A percentile compares a stretch with the other conserved stretches of the same genome.
Evolutionary conservation across 2,888 invertebrate species (phyloP).

Genomic region (Lathronympha strigana): DNA sequence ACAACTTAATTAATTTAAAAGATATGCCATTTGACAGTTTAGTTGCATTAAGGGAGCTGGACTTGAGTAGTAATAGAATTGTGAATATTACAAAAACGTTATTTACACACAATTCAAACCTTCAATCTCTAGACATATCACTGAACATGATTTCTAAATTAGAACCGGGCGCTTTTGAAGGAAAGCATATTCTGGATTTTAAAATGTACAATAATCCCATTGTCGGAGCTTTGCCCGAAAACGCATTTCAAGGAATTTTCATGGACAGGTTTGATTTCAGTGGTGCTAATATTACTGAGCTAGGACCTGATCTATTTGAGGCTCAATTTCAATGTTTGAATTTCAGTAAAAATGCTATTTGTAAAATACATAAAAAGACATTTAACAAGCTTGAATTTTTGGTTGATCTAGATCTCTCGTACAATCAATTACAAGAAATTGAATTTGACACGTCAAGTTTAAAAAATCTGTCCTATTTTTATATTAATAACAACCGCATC

Average conservation of each 20-base stretch:
- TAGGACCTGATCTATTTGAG: constrained; percentile 27
- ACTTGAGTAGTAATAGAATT: constrained; percentile 31
- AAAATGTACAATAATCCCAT: constrained; percentile 24
- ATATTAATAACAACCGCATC: constrained; percentile 19
- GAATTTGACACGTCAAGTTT: constrained; percentile 21
- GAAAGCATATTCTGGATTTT: constrained; percentile 23
- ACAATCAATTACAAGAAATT: constrained; percentile 22
- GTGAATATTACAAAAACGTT: constrained; percentile 9
- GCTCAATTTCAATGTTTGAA: constrained; percentile 16
- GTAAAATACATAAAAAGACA: constrained; percentile 26
- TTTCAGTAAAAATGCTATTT: constrained; percentile 29
- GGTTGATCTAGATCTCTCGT: constrained; percentile 23
- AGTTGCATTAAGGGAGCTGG: constrained; percentile 13
- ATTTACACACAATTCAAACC: constrained; percentile 14
- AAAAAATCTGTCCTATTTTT: constrained; percentile 20
- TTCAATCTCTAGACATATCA: constrained; percentile 25
- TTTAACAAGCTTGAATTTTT: constrained; percentile 28
- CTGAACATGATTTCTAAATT: constrained; percentile 21
- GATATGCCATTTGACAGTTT: constrained; percentile 2
- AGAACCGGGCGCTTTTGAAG: constrained; percentile 34
- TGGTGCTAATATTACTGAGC: constrained; percentile 25
- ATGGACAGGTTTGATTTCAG: constrained; percentile 22
- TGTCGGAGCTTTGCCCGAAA: constrained; percentile 14
- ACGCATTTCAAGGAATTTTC: constrained; percentile 34
- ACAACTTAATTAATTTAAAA: constrained; percentile 17